A percentile compares a stretch with the other conserved stretches of the same genome.
Evolutionary conservation across 2,888 invertebrate species (phyloP).

Genomic region (Tolmerus cingulatus): DNA sequence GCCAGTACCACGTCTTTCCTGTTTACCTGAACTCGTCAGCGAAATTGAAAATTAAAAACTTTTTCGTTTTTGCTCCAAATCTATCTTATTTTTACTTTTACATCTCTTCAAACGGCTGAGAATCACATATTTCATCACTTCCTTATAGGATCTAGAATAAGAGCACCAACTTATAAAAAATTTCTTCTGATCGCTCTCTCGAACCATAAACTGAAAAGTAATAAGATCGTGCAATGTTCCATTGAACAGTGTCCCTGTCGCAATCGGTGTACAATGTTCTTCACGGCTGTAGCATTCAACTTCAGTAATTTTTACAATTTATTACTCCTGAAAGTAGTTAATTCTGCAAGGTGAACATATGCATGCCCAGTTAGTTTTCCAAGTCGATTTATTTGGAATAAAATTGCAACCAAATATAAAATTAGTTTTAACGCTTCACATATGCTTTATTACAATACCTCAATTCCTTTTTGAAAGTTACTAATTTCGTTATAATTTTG

Average conservation of each 20-base stretch:
- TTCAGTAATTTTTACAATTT: neutral
- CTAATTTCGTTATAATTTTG: neutral
- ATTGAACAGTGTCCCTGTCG: neutral
- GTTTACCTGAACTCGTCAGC: neutral
- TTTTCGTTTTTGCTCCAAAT: neutral
- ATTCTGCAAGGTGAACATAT: neutral
- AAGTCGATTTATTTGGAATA: neutral
- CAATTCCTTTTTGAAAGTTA: neutral
- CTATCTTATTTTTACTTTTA: neutral
- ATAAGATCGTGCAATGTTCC: neutral
- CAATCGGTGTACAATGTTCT: neutral
- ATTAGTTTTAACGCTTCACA: neutral
- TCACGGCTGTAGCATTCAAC: neutral
- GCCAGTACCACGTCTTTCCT: slow-evolving; percentile 1
- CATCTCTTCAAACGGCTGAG: neutral
- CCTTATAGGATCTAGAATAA: neutral
- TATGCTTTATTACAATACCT: neutral
- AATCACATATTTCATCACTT: neutral
- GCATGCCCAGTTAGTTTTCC: neutral
- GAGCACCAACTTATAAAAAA: neutral
- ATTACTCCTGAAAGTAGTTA: neutral
- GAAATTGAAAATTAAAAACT: slow-evolving; percentile 1
- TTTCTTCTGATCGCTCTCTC: neutral
- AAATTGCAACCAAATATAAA: neutral
- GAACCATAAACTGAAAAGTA: neutral